Evolutionary conservation across 2,113 vertebrate species (phyloP), one percentile per base, ranked within the genome.

Genomic region (Hippotragus niger): DNA sequence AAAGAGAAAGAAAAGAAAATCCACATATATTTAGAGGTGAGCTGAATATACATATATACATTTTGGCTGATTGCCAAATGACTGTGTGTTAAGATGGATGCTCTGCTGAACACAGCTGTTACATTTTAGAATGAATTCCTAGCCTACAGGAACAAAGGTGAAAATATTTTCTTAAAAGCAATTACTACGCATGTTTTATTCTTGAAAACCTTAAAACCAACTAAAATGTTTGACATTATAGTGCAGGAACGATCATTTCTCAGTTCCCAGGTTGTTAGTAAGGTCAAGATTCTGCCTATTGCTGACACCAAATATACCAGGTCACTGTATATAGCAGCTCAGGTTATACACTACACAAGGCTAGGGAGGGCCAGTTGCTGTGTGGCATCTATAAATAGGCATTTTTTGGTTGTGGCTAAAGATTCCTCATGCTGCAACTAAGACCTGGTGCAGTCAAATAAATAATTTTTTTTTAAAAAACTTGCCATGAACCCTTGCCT

Each of bases 161-260:
- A 90, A 95, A 81, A 92, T 92, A 80, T 62, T 95, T 78, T 80
- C 16, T 89, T 92, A 45, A 58, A 94, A 45, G 9, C 27, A 88
- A 86, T 85, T 91, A 84, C 40, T 52, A 47, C 10, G 6, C 86
- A 84, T 31, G 62, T 64, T 64, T 57, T 50, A 23, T 92, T 95
- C 57, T 36, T 43, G 40, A 92, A 57, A 92, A 74, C 60, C 25
- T 74, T 93, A 74, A 53, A 85, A 89, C 36, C 36, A 58, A 52
- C 50, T 89, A 93, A 62, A 90, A 80, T 45, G 31, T 83, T 88
- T 71, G 52, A 83, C 4, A 15, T 67, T 83, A n/a, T 7, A 33
- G 12, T 71, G 10, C 47, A 55, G 21, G 21, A 60, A 81, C 11
- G 47, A 60, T 85, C 50, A 17, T 91, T 78, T 91, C 31, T 82